These are phyloP conservation scores for Acromyrmex heyeri DNA, from an alignment of 1,140 invertebrate genomes.

Conservation along the genomic window DNA sequence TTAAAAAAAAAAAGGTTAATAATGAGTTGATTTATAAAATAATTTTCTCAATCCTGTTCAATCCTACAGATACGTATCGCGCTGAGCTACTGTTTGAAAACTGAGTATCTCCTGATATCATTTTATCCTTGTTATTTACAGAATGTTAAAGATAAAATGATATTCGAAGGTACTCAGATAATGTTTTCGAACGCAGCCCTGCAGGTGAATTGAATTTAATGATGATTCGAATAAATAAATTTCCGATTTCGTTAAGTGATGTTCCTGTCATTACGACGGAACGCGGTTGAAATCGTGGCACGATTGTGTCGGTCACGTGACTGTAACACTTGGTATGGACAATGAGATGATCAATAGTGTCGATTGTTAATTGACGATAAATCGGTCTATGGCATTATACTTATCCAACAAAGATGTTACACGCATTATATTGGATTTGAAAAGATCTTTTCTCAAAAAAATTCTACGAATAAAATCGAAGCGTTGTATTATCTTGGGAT, in stretches of 20 bases:
- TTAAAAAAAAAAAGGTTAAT: too few species aligned
- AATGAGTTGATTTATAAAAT: too few species aligned
- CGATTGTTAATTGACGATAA: conserved; percentile 5
- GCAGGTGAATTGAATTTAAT: background rate
- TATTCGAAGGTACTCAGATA: too few species aligned
- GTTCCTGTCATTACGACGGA: background rate
- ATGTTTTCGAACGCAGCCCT: too few species aligned
- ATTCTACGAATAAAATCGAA: background rate
- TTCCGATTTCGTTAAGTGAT: background rate
- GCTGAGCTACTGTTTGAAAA: too few species aligned
- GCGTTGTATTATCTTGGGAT: background rate
- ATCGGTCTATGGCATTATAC: background rate
- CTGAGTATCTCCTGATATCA: too few species aligned
- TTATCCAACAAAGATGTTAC: background rate
- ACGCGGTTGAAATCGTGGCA: background rate
- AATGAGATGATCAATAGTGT: background rate
- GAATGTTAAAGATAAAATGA: too few species aligned
- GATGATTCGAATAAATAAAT: background rate
- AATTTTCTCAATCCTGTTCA: too few species aligned
- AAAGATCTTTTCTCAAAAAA: conserved; percentile 48
- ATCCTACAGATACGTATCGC: too few species aligned
- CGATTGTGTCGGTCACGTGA: conserved; percentile 8
- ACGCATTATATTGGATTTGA: conserved; percentile 41
- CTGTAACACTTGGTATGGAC: background rate
- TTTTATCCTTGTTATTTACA: too few species aligned